Percentiles rank a stretch among this genome's conserved stretches.
phyloP scores from a whole-genome alignment of 2,888 invertebrate genomes.

The Macaria notata region DNA sequence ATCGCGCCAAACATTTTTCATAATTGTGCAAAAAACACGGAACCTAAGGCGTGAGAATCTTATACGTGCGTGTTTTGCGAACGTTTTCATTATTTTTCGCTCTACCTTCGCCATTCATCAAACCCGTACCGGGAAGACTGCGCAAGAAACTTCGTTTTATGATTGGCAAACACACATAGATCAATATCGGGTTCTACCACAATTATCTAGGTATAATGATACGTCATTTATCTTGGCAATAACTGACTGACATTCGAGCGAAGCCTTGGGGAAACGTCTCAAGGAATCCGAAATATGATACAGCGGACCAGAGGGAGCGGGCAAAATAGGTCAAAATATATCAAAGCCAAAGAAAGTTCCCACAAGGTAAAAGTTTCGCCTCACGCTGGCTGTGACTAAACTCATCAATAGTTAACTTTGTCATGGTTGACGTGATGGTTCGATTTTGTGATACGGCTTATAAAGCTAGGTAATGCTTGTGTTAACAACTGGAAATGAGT shows the following conservation, averaged over 20 bases:
- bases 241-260: constrained; percentile 2
- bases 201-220: constrained; percentile 1
- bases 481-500: constrained; percentile 1
- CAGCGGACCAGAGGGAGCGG: not conserved
- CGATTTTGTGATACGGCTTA: not conserved
- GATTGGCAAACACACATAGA: not conserved
- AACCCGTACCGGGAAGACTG: not conserved
- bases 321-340: constrained; percentile 6
- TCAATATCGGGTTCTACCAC: constrained; percentile 3
- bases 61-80: not conserved
- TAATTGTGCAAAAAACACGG: too few species aligned
- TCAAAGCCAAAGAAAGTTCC: not conserved
- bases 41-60: not conserved
- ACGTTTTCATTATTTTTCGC: not conserved
- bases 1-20: too few species aligned
- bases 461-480: not conserved
- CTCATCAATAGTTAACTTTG: not conserved
- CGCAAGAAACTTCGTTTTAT: constrained; percentile 3
- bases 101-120: not conserved
- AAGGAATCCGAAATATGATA: constrained; percentile 5
- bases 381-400: not conserved
- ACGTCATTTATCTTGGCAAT: constrained; percentile 12
- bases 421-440: not conserved
- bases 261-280: constrained; percentile 1
- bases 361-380: not conserved